phyloP scores from a whole-genome alignment of 2,113 vertebrate species.

The Esox niger region DNA sequence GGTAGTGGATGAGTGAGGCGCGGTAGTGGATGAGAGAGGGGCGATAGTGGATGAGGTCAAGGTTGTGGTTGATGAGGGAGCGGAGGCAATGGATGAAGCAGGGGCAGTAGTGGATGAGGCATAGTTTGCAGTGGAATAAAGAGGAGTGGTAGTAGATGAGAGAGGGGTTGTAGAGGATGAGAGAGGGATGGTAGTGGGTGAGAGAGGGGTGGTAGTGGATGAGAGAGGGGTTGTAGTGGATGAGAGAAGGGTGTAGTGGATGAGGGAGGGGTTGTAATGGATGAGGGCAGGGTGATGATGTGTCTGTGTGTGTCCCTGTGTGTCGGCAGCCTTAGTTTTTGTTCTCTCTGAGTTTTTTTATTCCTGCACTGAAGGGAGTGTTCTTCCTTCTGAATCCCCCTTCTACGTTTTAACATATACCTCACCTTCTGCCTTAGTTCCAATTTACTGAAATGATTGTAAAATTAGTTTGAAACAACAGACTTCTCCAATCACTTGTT shows the following conservation, averaged over 20 bases:
- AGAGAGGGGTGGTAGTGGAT: slow-evolving; percentile 2
- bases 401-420: slow-evolving; percentile 79
- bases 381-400: slow-evolving; percentile 67
- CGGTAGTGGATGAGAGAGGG: no score
- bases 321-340: slow-evolving; percentile 61
- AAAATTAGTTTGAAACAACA: slow-evolving; percentile 80
- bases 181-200: slow-evolving; percentile 19
- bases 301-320: slow-evolving; percentile 48
- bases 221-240: background rate
- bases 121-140: no score
- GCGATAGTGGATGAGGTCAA: no score
- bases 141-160: no score
- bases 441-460: slow-evolving; percentile 80
- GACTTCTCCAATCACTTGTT: slow-evolving; percentile 80
- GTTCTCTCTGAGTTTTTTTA: slow-evolving; percentile 79
- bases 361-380: slow-evolving; percentile 78
- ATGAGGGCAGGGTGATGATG: no score
- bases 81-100: no score
- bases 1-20: no score
- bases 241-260: slow-evolving; percentile 1
- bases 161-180: no score
- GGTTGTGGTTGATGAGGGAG: no score
- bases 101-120: no score
- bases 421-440: slow-evolving; percentile 84
- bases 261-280: no score